phyloP scores from a whole-genome alignment of 2,888 invertebrate species.

The Malacosoma neustria region DNA sequence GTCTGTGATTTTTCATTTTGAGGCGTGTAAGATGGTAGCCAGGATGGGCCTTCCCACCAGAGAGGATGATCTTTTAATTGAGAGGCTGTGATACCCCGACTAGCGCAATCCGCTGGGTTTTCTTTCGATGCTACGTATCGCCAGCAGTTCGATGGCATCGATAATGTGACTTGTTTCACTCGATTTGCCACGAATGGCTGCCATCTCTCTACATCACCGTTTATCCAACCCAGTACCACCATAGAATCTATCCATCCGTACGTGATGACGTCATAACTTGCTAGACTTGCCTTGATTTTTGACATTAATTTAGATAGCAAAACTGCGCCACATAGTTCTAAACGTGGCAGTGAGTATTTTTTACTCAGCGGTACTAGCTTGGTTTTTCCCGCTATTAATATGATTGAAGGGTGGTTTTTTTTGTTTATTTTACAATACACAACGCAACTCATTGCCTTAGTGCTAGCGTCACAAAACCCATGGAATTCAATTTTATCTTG shows the following conservation, averaged over 20 bases:
- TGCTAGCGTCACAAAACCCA: constrained; percentile 3
- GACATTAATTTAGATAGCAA: constrained; percentile 2
- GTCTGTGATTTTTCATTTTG: too few species aligned
- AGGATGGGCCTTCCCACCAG: background rate
- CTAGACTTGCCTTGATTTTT: constrained; percentile 4
- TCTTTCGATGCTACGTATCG: constrained; percentile 1
- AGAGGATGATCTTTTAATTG: background rate
- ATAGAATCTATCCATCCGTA: constrained; percentile 5
- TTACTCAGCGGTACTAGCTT: constrained; percentile 6
- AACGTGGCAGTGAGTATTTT: constrained; percentile 1
- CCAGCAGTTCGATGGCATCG: constrained; percentile 1
- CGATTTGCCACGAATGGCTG: constrained; percentile 4
- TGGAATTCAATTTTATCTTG: background rate
- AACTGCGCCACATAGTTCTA: constrained; percentile 3
- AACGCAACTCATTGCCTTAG: constrained; percentile 1
- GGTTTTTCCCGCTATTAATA: constrained; percentile 5
- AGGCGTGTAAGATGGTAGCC: too few species aligned
- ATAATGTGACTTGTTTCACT: background rate
- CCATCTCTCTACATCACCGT: constrained; percentile 4
- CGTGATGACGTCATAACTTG: constrained; percentile 3
- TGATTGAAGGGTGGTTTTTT: background rate
- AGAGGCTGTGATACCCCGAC: background rate
- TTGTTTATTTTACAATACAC: background rate
- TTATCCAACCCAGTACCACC: constrained; percentile 2
- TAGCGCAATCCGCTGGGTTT: constrained; percentile 2